phyloP scores from a whole-genome alignment of 1,140 invertebrate genomes.

The Amyelois transitella region DNA sequence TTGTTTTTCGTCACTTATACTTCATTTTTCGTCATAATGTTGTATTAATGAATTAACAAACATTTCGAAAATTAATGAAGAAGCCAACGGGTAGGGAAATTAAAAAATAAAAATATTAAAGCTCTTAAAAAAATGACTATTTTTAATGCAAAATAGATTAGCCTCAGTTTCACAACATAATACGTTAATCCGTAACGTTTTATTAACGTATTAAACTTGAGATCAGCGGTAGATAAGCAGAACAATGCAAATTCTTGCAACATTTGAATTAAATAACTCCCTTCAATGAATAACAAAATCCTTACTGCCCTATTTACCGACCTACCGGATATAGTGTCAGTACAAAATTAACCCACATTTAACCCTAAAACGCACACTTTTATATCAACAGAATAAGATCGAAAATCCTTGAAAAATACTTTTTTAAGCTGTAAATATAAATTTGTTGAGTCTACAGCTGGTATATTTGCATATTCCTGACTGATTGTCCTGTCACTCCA shows the following conservation, averaged over 20 bases:
- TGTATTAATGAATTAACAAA: no score
- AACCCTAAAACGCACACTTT: not conserved
- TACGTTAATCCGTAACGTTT: no score
- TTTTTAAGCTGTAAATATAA: not conserved
- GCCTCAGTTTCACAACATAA: no score
- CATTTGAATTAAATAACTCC: not conserved
- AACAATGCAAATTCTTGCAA: not conserved
- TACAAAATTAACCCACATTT: not conserved
- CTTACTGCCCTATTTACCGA: not conserved
- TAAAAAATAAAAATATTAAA: no score
- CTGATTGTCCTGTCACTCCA: constrained; percentile 43
- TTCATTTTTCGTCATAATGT: no score
- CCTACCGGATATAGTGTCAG: not conserved
- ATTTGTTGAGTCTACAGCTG: constrained; percentile 26
- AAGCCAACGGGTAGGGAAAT: no score
- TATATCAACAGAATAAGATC: constrained; percentile 5
- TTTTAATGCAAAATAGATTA: no score
- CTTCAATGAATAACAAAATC: not conserved
- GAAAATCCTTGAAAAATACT: not conserved
- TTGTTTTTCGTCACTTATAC: no score
- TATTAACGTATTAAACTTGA: not conserved
- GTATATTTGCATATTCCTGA: constrained; percentile 42
- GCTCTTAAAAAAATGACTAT: no score
- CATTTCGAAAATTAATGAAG: no score
- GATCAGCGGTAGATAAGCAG: not conserved